Conservation (phyloP, 2,797 vertebrate genomes). For the Harpagifer antarcticus region DNA sequence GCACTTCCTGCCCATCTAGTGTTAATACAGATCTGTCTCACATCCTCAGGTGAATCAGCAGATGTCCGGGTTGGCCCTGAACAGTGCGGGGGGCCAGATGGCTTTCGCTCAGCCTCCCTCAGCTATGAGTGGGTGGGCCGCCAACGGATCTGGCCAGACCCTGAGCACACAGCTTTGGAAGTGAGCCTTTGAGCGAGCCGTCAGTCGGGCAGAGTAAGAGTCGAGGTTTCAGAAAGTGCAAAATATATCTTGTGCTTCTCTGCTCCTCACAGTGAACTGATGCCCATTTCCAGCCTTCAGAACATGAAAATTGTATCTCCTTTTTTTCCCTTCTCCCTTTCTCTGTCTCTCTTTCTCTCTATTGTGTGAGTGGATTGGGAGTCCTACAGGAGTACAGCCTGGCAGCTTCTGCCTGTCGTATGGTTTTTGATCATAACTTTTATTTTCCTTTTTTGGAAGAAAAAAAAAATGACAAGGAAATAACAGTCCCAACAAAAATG, state of each 20-base stretch:
- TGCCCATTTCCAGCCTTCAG: conserved; percentile 73
- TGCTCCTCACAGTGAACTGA: conserved; percentile 82
- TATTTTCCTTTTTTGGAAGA: conserved; percentile 81
- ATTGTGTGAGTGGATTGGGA: conserved; percentile 91
- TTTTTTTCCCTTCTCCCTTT: conserved; percentile 53
- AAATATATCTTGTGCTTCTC: conserved; percentile 57
- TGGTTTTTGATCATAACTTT: conserved; percentile 79
- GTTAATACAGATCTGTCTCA: conserved; percentile 9
- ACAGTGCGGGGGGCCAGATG: conserved; percentile 81
- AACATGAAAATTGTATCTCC: conserved; percentile 74
- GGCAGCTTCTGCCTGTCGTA: conserved; percentile 84
- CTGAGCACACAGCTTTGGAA: conserved; percentile 98
- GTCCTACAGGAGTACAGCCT: conserved; percentile 83
- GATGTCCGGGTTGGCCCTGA: conserved; percentile 92
- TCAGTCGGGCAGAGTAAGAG: conserved; percentile 58
- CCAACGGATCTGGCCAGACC: conserved; percentile 90
- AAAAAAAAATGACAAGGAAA: conserved; percentile 66
- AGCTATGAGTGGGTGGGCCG: conserved; percentile 90
- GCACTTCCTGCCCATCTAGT: neutral
- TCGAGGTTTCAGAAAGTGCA: conserved; percentile 50
- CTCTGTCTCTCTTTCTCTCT: conserved; percentile 87
- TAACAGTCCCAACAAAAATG: conserved; percentile 76
- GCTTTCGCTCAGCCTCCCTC: conserved; percentile 89
- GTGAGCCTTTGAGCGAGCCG: conserved; percentile 78
- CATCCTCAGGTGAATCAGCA: conserved; percentile 91